Evolutionary conservation across 2,113 vertebrate genomes (phyloP).

Genomic region (Hiodon alosoides): DNA sequence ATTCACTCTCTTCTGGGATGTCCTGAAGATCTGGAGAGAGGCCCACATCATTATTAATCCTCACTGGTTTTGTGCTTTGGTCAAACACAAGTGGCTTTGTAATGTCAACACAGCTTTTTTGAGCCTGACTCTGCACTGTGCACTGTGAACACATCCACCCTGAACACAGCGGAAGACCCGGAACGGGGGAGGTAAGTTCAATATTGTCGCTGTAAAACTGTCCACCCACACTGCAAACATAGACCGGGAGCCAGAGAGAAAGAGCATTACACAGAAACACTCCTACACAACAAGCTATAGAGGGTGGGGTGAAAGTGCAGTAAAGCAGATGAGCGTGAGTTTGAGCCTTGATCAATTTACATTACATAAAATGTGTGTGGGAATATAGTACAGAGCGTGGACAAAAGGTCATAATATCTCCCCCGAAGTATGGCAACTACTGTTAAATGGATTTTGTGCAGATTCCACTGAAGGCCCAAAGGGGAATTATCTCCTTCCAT

Average conservation of each 20-base stretch:
- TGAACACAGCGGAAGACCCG: neutral
- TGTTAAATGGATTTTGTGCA: neutral
- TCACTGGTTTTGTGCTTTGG: neutral
- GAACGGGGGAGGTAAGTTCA: constrained; percentile 22
- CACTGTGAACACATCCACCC: neutral
- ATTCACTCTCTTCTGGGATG: constrained; percentile 85
- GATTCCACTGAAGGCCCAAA: constrained; percentile 4
- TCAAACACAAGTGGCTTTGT: neutral
- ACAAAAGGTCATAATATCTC: constrained; percentile 12
- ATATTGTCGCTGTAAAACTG: constrained; percentile 26
- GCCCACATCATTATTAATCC: neutral
- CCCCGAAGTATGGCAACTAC: neutral
- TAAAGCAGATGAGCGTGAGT: neutral
- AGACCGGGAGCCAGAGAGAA: constrained; percentile 9
- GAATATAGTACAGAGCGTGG: constrained; percentile 6
- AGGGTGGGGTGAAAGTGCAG: constrained; percentile 18
- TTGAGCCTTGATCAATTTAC: constrained; percentile 3
- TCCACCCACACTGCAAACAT: constrained; percentile 35
- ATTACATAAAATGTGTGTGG: constrained; percentile 26
- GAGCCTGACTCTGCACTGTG: neutral
- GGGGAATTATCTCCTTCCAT: constrained; percentile 1
- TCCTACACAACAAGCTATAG: constrained; percentile 14
- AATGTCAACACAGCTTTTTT: neutral
- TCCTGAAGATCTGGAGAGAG: constrained; percentile 77
- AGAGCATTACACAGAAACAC: constrained; percentile 21